Evolutionary conservation across 37 sponge, comb jelly and placozoan species (phyloP), one percentile per base, ranked within the genome.

Genomic region (Chondrosia reniformis): DNA sequence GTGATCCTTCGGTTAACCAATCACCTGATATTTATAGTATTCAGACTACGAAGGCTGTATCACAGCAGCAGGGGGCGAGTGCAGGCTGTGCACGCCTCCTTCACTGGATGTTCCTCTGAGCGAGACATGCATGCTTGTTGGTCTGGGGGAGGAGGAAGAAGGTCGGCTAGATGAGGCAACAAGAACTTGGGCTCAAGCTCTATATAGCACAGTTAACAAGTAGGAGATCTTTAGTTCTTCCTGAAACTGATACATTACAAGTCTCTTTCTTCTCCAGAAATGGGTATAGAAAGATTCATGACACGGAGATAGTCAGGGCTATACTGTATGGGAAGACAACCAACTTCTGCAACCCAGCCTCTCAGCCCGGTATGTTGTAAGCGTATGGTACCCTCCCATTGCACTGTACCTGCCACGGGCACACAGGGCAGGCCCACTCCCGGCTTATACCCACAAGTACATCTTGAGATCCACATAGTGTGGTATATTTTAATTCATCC

Each of bases 291-390:
- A 40, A 6, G 44, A 69, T 69, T 40, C 72, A 69, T 25, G 72
- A 69, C 39, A 69, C 72, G 42, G 72, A 69, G 43, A 40, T 69
- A 6, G 72, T 69, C 19, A 19, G 72, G 4, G 72, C 72, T 37
- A 44, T 69, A 15, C 42, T 69, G 41, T 34, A 39, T 69, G n/a
- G 72, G n/a, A 34, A 24, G 2, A 40, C 43, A 1, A 21, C 22
- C 10, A n/a, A 34, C 22, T 69, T 42, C 42, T 69, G 72, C 72
- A 69, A 69, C 72, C 72, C 72, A 3, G 13, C 72, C 6, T 69
- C 72, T n/a, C 72, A 69, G 42, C 41, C 72, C 19, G 72, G 72
- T 69, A 28, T 7, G 67, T 31, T 6, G 61, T 19, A 5, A 30
- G n/a, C n/a, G n/a, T n/a, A n/a, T n/a, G n/a, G n/a, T n/a, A n/a